These are phyloP conservation scores for Microctenopoma stevenorrisi DNA, from an alignment of 2,797 vertebrate genomes.

Conservation along the genomic window DNA sequence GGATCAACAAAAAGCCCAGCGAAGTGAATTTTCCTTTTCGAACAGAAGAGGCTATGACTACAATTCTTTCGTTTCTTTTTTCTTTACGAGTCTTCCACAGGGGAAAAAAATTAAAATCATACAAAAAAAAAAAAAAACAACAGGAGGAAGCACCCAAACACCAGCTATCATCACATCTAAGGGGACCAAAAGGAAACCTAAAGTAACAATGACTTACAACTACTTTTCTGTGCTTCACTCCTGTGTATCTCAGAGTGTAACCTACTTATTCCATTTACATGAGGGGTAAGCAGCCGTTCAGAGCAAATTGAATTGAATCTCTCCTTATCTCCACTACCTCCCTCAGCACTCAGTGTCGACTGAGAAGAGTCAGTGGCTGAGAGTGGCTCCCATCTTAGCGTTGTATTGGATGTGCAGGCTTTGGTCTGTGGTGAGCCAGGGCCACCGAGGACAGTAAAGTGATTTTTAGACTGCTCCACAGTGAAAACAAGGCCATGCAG, in stretches of 20 bases:
- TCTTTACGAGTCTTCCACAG: conserved; percentile 10
- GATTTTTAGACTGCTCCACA: conserved; percentile 61
- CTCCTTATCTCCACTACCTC: conserved; percentile 76
- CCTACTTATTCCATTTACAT: conserved; percentile 77
- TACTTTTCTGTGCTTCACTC: conserved; percentile 35
- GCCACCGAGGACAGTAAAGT: conserved; percentile 67
- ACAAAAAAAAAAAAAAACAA: conserved; percentile 10
- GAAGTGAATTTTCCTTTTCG: conserved; percentile 10
- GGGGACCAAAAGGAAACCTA: conserved; percentile 31
- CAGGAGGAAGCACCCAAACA: neutral
- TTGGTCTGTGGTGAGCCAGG: conserved; percentile 68
- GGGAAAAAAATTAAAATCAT: conserved; percentile 26
- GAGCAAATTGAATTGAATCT: conserved; percentile 78
- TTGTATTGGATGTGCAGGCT: conserved; percentile 82
- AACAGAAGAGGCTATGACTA: conserved; percentile 3
- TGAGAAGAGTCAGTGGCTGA: conserved; percentile 74
- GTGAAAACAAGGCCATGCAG: conserved; percentile 54
- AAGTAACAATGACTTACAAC: conserved; percentile 16
- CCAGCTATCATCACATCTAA: conserved; percentile 36
- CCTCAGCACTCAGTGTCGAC: conserved; percentile 65
- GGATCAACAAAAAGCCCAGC: neutral
- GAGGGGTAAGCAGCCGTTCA: conserved; percentile 66
- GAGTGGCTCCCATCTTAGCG: conserved; percentile 74
- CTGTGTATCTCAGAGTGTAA: conserved; percentile 56
- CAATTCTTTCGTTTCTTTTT: conserved; percentile 12